Base-by-base conservation (phyloP, 2,797 vertebrate genomes). In the Enteromius radiatus region DNA sequence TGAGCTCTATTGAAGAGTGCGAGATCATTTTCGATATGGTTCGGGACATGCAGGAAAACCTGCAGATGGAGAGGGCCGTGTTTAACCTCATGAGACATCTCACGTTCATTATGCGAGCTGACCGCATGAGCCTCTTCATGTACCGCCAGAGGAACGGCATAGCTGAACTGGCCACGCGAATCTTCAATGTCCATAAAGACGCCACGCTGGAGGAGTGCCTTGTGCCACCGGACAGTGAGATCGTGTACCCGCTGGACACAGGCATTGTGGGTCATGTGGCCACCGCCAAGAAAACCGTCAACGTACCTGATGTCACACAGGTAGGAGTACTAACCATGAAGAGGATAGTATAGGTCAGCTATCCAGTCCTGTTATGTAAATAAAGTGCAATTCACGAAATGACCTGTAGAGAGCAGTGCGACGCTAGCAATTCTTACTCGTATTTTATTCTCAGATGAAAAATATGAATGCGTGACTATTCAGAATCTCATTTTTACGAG, bases 41-140 rank as follows among this genome's bases (percentile, higher is more conserved):
- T 52, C 88, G 96, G 3, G 96, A 96, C 89, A 93, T 97, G 84
- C 96, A 96, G 91, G 96, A 97, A 75, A 96, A 96, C 85, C 81
- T 96, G 81, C 94, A 97, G 81, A 93, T 95, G 68, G 97, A 97
- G 93, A 94, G 86, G 84, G 93, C 93, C 3, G 69, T 96, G 75
- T 96, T 97, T 92, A 97, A 95, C 28, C 93, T 96, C 69, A 95
- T 97, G 95, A 94, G 86, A 38, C 95, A 95, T 90, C 91, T 97
- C 36, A 90, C 92, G 88, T 97, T 96, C 90, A 93, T 97, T 82
- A 82, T 96, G 73, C 92, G 90, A 54, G 94, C 95, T 0, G 96
- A 97, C 45, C 92, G 93, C 83, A 96, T 96, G 96, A 97, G 97
- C 36, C 95, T 97, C 31, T 97, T 97, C 92, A 95, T 96, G 96